phyloP scores from a whole-genome alignment of 2,797 vertebrate genomes.

The Hemibagrus guttatus region DNA sequence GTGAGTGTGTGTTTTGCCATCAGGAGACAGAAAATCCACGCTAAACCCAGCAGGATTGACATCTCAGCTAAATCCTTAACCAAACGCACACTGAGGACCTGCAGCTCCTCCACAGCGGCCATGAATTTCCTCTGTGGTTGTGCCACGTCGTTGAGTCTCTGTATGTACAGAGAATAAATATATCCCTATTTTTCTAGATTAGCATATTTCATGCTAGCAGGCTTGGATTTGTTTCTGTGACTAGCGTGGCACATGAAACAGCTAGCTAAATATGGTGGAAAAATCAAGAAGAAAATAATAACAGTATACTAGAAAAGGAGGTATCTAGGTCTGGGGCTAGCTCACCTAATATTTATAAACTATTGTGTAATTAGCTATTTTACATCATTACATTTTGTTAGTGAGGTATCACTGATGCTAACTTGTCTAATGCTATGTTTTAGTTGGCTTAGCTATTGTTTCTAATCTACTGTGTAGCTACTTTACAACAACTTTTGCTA shows the following conservation, averaged over 20 bases:
- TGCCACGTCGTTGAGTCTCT: background rate
- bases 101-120: background rate
- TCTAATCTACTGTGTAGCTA: background rate
- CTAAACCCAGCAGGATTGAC: constrained; percentile 25
- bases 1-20: constrained; percentile 16
- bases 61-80: constrained; percentile 23
- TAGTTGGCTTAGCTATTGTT: too few species aligned
- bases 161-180: background rate
- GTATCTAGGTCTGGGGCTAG: background rate
- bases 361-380: background rate
- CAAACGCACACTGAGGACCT: constrained; percentile 14
- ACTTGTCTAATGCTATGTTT: too few species aligned
- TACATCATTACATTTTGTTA: too few species aligned
- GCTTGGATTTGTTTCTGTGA: background rate
- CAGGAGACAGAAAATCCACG: constrained; percentile 3
- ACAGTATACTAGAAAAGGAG: background rate
- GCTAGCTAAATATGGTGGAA: background rate
- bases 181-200: background rate
- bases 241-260: background rate
- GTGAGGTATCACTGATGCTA: too few species aligned
- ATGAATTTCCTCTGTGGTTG: background rate
- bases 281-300: background rate
- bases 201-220: background rate
- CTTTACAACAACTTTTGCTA: background rate
- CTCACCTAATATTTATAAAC: too few species aligned